phyloP scores from a whole-genome alignment of 2,113 vertebrate genomes.

The Spea multiplicata region DNA sequence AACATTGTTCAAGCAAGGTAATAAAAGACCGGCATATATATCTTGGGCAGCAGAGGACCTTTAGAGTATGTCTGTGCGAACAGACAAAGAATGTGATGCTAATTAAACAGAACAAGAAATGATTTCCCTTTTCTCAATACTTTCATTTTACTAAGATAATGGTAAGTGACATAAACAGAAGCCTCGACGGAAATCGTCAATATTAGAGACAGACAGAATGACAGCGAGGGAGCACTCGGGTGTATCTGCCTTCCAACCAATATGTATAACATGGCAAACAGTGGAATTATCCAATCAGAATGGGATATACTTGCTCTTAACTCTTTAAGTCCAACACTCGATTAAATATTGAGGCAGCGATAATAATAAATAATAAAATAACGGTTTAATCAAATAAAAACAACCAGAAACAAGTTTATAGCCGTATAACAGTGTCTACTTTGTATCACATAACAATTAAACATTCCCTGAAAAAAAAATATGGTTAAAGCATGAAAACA shows the following conservation, averaged over 20 bases:
- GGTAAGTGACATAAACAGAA: slow-evolving; percentile 1
- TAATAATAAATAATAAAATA: too few relatives aligned
- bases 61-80: not conserved
- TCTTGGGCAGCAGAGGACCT: not conserved
- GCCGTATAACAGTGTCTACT: too few relatives aligned
- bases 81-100: not conserved
- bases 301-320: too few relatives aligned
- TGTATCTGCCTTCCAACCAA: not conserved
- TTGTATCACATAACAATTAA: too few relatives aligned
- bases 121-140: slow-evolving; percentile 19
- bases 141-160: slow-evolving; percentile 13
- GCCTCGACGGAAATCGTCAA: not conserved
- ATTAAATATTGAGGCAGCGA: too few relatives aligned
- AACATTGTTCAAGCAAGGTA: too few relatives aligned
- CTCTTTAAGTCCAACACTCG: too few relatives aligned
- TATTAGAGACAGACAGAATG: not conserved
- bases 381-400: too few relatives aligned
- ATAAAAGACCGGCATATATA: not conserved
- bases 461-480: too few relatives aligned
- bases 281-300: not conserved
- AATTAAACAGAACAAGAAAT: not conserved
- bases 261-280: not conserved
- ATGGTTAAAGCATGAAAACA: too few relatives aligned
- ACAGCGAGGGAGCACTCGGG: not conserved
- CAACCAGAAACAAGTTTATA: too few relatives aligned